Conservation (phyloP, 2,797 vertebrate genomes). For the Lacerta viridis region DNA sequence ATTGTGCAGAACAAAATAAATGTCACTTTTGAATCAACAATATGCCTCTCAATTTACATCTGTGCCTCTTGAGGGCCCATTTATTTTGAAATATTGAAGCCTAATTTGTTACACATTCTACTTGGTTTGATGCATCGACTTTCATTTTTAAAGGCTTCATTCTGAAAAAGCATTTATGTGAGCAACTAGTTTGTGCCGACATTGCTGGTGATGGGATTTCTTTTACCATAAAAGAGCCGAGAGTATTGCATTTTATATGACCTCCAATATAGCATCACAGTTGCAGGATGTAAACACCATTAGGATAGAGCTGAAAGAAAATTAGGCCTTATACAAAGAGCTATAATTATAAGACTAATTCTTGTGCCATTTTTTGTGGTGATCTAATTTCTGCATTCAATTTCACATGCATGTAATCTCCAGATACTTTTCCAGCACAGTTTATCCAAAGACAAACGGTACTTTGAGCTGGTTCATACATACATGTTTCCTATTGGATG, state of each 20-base stretch:
- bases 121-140: slow-evolving; percentile 50
- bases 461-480: not conserved
- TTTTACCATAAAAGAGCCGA: slow-evolving; percentile 11
- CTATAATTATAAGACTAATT: not conserved
- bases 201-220: slow-evolving; percentile 22
- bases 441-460: not conserved
- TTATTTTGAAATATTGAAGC: slow-evolving; percentile 60
- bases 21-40: slow-evolving; percentile 59
- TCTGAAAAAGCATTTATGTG: slow-evolving; percentile 14
- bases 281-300: slow-evolving; percentile 18
- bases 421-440: not conserved
- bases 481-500: not conserved
- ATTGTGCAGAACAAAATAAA: slow-evolving; percentile 67
- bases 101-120: slow-evolving; percentile 56
- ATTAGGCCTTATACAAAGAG: not conserved
- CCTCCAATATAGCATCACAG: not conserved
- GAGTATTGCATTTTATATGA: not conserved
- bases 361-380: not conserved
- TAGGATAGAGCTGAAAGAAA: slow-evolving; percentile 17
- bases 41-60: slow-evolving; percentile 50
- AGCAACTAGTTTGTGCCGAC: not conserved
- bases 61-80: slow-evolving; percentile 44
- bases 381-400: not conserved
- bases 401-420: not conserved
- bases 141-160: slow-evolving; percentile 48